Evolutionary conservation across 2,113 vertebrate species (phyloP), one percentile per base, ranked within the genome.

Genomic region (Oryzias melastigma): DNA sequence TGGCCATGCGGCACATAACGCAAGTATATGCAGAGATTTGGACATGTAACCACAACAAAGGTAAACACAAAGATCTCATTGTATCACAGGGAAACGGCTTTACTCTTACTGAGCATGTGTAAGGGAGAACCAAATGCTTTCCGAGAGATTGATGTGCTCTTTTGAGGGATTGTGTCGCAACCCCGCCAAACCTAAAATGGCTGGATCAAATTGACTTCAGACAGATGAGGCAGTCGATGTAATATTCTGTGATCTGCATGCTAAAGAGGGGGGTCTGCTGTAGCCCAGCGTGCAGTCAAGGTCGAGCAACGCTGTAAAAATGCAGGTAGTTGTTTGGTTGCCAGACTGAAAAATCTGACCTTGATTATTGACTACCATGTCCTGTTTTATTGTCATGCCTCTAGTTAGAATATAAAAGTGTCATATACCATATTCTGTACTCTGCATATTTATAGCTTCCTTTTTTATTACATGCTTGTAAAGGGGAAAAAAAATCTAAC

Each of bases 211-310:
- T 89, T 90, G 89, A 88, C 87, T 89, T 83, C 83, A 88, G 89
- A 89, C 83, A 72, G 85, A 90, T 78, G 87, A 88, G 82, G 82
- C 77, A 81, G 85, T 87, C 80, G 83, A 89, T 88, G 89, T 88
- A 88, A 90, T 87, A 88, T 82, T 86, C 65, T 89, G 89, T 89
- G 87, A 89, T 90, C 82, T 88, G 89, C 89, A 90, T 90, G 83
- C 75, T 89, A 89, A 90, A 81, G 74, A 86, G 88, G 84, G 82
- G 78, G 76, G 75, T 78, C 77, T 41, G 83, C 70, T 76, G 71
- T 83, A 89, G 85, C 89, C 83, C 57, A 49, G 50, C 12, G 42
- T 80, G 76, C 75, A 57, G 81, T 77, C 89, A 90, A 90, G 89
- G 89, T 89, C 87, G 82, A 80, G 75, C 82, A 29, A 65, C 19